phyloP scores from a whole-genome alignment of 2,797 vertebrate genomes.

The Heterohyrax brucei region DNA sequence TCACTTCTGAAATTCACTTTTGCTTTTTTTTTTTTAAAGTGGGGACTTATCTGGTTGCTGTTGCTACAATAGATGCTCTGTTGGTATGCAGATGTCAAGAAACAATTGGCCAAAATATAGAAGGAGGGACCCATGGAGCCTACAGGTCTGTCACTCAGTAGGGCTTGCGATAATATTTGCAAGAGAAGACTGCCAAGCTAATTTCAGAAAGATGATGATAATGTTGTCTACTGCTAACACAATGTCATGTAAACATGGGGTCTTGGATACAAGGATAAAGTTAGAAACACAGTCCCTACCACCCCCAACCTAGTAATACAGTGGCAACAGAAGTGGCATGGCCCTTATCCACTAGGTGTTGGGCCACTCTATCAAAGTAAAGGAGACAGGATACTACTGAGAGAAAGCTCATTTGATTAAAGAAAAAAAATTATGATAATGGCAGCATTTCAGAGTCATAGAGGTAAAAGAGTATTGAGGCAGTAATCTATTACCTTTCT shows the following conservation, averaged over 20 bases:
- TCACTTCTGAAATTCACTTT: not conserved
- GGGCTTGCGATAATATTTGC: not conserved
- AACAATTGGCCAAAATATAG: not conserved
- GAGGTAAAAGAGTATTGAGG: not conserved
- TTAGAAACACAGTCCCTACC: not conserved
- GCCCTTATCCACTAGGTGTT: not conserved
- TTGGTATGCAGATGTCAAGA: conserved; percentile 33
- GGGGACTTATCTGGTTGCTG: conserved; percentile 10
- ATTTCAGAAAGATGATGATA: not conserved
- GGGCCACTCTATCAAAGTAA: not conserved
- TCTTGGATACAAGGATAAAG: not conserved
- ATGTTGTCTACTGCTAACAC: not conserved
- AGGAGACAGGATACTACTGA: not conserved
- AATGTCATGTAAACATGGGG: not conserved
- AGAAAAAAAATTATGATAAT: not conserved
- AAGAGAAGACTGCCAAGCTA: conserved; percentile 39
- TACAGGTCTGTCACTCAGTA: not conserved
- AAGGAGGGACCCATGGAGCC: not conserved
- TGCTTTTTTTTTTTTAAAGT: not conserved
- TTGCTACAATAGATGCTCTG: not conserved
- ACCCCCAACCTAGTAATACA: not conserved
- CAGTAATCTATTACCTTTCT: not conserved
- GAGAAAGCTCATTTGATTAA: not conserved
- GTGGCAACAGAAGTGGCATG: not conserved
- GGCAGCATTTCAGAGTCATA: conserved; percentile 38